phyloP scores from a whole-genome alignment of 2,797 vertebrate species.

The Leucoraja ocellata region DNA sequence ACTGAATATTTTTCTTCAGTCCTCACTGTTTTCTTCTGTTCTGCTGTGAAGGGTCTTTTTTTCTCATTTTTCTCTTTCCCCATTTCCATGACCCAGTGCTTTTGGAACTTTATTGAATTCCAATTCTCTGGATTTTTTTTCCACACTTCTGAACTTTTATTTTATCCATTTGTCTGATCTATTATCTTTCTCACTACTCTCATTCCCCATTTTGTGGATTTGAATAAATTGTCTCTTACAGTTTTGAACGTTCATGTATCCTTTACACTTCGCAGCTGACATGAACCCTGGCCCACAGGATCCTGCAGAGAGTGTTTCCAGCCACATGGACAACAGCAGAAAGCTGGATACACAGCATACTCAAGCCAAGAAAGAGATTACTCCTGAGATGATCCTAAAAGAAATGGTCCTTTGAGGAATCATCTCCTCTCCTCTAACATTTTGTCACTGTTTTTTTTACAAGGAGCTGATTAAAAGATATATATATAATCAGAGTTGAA shows the following conservation, averaged over 20 bases:
- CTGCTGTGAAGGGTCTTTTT: no score
- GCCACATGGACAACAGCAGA: neutral
- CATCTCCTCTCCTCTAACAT: neutral
- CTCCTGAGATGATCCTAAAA: constrained; percentile 39
- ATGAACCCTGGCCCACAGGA: neutral
- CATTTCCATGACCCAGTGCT: neutral
- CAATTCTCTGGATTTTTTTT: neutral
- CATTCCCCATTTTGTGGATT: neutral
- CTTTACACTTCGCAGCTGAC: neutral
- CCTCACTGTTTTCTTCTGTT: no score
- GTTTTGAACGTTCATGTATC: neutral
- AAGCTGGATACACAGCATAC: neutral
- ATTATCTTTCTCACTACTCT: neutral
- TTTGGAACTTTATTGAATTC: neutral
- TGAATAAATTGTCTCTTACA: neutral
- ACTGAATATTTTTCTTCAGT: no score
- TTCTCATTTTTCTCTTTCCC: neutral
- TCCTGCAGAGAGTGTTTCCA: neutral
- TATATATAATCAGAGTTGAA: neutral
- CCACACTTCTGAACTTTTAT: neutral
- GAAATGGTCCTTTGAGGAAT: constrained; percentile 35
- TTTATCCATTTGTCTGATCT: neutral
- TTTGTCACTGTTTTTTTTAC: neutral
- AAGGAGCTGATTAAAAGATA: neutral
- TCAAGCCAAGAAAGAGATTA: constrained; percentile 1